Evolutionary conservation across 2,113 vertebrate genomes (phyloP), one percentile per base, ranked within the genome.

Genomic region (Vulpes ferrilata): DNA sequence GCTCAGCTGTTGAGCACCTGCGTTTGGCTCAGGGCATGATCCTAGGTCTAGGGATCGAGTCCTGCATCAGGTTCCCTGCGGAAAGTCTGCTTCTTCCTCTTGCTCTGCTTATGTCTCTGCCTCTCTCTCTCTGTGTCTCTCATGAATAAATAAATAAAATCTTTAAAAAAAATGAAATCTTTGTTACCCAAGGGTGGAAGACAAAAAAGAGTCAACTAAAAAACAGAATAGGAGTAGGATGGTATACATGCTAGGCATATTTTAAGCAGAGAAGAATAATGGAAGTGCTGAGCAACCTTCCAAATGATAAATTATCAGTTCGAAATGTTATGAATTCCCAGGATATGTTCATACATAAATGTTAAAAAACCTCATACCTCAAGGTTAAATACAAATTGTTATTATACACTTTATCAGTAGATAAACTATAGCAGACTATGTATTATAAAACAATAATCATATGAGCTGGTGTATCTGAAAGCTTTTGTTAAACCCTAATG

Each of bases 381-480:
- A 93, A 94, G 87, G 69, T n/a, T 81, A 38, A 79, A 25, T 57
- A 85, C 17, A 96, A 95, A 87, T 97, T 95, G 76, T 91, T 92
- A 88, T 94, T 96, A 97, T 55, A 78, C 57, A 93, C 88, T 88
- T 94, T 89, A 87, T 96, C 79, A 93, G 67, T 83, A 80, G 90
- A 90, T 90, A 96, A 93, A 43, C 62, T 93, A 11, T 6, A 67
- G 85, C 88, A 93, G 87, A 81, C n/a, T 94, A 51, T 64, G 22
- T 90, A 94, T 98, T 96, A 96, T 84, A 59, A 93, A 86, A 89
- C 85, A 95, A 97, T 90, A 76, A 59, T 20, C 62, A 71, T 80
- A 94, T 76, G 51, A 94, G 17, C 35, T 84, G 16, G n/a, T 93
- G 17, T 62, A 87, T 97, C 60, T 89, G 53, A 86, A 94, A 92